Evolutionary conservation across 23 tunicate species (phyloP).

Genomic region (Styela clava): DNA sequence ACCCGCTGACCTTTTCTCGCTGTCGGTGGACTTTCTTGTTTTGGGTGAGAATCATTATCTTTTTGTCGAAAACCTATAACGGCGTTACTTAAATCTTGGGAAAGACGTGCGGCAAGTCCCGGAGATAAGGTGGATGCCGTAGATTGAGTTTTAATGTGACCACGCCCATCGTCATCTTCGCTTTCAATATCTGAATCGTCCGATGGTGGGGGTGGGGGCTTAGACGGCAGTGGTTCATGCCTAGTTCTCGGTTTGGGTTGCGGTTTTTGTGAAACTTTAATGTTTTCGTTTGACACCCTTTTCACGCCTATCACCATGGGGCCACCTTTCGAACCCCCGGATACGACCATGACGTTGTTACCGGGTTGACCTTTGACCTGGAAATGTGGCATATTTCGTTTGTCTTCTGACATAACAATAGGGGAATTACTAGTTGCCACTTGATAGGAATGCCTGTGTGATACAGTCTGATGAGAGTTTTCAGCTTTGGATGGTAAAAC

Average conservation of each 20-base stretch:
- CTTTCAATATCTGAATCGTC: background rate
- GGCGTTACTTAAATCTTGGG: slow-evolving; percentile 42
- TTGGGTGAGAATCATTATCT: background rate
- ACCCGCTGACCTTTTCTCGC: background rate
- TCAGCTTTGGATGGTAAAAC: slow-evolving; percentile 19
- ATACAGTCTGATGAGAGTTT: slow-evolving; percentile 10
- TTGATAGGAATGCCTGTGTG: slow-evolving; percentile 75
- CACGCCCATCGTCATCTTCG: background rate
- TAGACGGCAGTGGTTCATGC: background rate
- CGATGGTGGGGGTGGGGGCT: slow-evolving; percentile 16
- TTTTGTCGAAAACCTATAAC: slow-evolving; percentile 23
- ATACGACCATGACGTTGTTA: slow-evolving; percentile 61
- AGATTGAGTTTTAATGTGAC: slow-evolving; percentile 17
- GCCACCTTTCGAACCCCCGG: slow-evolving; percentile 41
- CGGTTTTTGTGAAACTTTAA: slow-evolving; percentile 2
- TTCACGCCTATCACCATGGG: slow-evolving; percentile 21
- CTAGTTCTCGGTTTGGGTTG: background rate
- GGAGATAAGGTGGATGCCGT: slow-evolving; percentile 42
- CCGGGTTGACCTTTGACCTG: slow-evolving; percentile 46
- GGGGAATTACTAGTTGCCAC: slow-evolving; percentile 55
- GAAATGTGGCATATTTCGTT: slow-evolving; percentile 14
- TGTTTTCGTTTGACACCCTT: slow-evolving; percentile 11
- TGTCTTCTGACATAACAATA: slow-evolving; percentile 20
- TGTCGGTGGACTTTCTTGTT: background rate
- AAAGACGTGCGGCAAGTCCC: slow-evolving; percentile 44